Evolutionary conservation across 1,140 invertebrate genomes (phyloP).

Genomic region (Pseudomyrmex sp.): DNA sequence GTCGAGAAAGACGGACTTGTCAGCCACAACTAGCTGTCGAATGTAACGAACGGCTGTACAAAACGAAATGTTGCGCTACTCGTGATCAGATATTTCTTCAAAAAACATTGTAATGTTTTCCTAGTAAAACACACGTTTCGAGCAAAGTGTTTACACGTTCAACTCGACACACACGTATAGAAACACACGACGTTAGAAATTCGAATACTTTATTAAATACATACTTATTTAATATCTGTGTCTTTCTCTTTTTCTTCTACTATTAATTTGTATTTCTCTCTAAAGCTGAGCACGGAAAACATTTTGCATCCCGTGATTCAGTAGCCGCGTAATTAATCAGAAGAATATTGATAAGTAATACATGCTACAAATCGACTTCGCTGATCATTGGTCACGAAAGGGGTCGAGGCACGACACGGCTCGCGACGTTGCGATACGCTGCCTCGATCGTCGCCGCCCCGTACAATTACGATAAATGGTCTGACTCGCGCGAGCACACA

Average conservation of each 20-base stretch:
- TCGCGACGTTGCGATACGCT: conserved; percentile 51
- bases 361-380: conserved; percentile 26
- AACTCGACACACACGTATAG: not conserved
- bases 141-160: not conserved
- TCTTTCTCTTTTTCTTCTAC: not conserved
- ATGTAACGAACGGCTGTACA: conserved; percentile 28
- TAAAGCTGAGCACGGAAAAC: not conserved
- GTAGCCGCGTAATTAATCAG: conserved; percentile 47
- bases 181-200: not conserved
- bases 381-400: conserved; percentile 66
- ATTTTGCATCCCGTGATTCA: conserved; percentile 51
- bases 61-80: conserved; percentile 40
- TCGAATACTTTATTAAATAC: not conserved
- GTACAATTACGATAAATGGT: conserved; percentile 53
- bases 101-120: conserved; percentile 16
- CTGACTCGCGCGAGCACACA: conserved; percentile 30
- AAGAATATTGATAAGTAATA: conserved; percentile 46
- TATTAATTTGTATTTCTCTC: not conserved
- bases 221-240: not conserved
- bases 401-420: conserved; percentile 30
- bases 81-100: not conserved
- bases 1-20: not conserved
- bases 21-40: conserved; percentile 45
- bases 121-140: conserved; percentile 35
- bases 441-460: conserved; percentile 49